A percentile compares a stretch with the other conserved stretches of the same genome.
phyloP scores from a whole-genome alignment of 2,113 vertebrate species.

The Manacus vitellinus region DNA sequence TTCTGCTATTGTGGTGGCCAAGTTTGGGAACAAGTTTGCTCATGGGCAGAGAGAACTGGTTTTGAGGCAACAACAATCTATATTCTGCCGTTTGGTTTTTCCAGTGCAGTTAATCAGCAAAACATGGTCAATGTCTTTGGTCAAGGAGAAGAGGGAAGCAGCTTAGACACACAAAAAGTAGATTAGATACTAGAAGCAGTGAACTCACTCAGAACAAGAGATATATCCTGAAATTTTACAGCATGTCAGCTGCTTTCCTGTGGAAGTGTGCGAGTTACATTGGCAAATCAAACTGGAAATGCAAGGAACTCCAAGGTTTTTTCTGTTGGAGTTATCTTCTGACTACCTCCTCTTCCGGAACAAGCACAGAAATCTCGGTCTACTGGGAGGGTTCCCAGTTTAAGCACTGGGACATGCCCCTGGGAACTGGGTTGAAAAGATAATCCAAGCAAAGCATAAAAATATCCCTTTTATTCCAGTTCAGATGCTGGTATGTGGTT shows the following conservation, averaged over 20 bases:
- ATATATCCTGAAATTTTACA: background rate
- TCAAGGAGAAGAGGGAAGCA: background rate
- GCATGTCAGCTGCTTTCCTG: background rate
- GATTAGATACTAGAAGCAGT: background rate
- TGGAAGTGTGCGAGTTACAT: background rate
- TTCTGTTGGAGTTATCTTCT: background rate
- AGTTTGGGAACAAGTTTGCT: background rate
- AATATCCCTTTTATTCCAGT: background rate
- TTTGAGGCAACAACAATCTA: background rate
- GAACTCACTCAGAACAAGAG: background rate
- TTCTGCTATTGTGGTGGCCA: background rate
- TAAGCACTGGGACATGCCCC: background rate
- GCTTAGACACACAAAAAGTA: background rate
- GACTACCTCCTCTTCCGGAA: background rate
- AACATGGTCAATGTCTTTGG: background rate
- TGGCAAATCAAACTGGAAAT: background rate
- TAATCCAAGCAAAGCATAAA: background rate
- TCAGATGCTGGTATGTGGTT: background rate
- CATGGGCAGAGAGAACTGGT: background rate
- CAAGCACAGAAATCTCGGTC: background rate
- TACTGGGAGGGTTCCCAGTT: background rate
- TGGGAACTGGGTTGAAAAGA: background rate
- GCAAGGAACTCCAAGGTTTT: background rate
- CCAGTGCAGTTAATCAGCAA: background rate
- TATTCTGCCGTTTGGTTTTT: background rate